Conservation (phyloP, 1,140 invertebrate species). For the Schlechtendalia chinensis region DNA sequence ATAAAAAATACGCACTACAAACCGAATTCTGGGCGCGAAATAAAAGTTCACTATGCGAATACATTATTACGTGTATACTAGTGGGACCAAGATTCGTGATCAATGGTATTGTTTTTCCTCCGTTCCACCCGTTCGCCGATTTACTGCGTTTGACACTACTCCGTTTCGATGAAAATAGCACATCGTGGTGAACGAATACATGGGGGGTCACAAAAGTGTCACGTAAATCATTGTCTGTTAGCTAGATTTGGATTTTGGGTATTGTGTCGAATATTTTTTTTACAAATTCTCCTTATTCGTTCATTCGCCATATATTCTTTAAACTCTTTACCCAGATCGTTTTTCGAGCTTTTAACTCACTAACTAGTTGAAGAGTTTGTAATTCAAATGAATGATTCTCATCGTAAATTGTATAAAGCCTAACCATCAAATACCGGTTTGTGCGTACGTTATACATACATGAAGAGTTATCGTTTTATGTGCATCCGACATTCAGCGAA, state of each 20-base stretch:
- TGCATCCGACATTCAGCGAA: neutral
- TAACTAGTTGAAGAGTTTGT: neutral
- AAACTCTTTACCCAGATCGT: neutral
- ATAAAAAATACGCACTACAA: too few species aligned
- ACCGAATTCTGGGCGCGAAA: too few species aligned
- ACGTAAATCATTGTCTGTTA: neutral
- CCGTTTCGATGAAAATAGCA: neutral
- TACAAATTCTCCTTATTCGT: neutral
- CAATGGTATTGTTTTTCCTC: neutral
- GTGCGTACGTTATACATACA: neutral
- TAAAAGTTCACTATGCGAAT: too few species aligned
- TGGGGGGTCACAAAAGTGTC: neutral
- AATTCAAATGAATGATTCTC: neutral
- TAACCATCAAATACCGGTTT: neutral
- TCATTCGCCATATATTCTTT: neutral
- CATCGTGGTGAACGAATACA: neutral
- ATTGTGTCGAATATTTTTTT: neutral
- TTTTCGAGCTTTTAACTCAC: neutral
- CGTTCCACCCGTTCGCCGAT: neutral
- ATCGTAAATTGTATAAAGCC: neutral
- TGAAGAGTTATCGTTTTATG: neutral
- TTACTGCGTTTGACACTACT: slow-evolving; percentile 5
- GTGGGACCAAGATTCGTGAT: neutral
- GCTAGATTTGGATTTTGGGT: neutral
- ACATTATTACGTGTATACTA: too few species aligned